phyloP scores from a whole-genome alignment of 2,113 vertebrate species.

The Octodon degus region DNA sequence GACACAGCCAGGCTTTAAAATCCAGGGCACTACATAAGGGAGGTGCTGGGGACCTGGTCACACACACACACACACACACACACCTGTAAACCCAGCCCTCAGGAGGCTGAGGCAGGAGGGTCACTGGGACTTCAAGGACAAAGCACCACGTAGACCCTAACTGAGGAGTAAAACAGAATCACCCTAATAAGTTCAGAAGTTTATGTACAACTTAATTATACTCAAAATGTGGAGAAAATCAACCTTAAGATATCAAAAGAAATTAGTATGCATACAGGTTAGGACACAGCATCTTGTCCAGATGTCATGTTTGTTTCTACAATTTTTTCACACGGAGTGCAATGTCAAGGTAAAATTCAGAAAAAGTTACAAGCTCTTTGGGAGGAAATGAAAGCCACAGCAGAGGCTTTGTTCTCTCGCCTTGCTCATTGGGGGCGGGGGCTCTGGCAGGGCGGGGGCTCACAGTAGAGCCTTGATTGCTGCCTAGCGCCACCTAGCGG shows the following conservation, averaged over 20 bases:
- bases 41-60: background rate
- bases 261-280: conserved; percentile 1
- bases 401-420: conserved; percentile 1
- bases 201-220: conserved; percentile 25
- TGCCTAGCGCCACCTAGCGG: conserved; percentile 84
- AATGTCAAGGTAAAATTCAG: conserved; percentile 29
- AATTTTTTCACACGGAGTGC: conserved; percentile 27
- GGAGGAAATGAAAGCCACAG: background rate
- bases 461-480: conserved; percentile 69
- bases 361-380: conserved; percentile 7
- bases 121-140: background rate
- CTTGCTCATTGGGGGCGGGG: no score
- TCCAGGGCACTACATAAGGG: background rate
- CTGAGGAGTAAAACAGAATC: conserved; percentile 18
- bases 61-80: background rate
- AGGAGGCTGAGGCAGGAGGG: background rate
- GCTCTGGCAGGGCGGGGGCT: background rate
- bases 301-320: background rate
- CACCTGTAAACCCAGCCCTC: background rate
- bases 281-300: background rate
- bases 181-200: conserved; percentile 25
- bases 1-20: conserved; percentile 34
- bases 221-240: conserved; percentile 27
- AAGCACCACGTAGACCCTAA: background rate
- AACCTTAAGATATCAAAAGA: conserved; percentile 31